Base-by-base conservation (phyloP, 1,140 invertebrate species). In the Cataglyphis hispanica region DNA sequence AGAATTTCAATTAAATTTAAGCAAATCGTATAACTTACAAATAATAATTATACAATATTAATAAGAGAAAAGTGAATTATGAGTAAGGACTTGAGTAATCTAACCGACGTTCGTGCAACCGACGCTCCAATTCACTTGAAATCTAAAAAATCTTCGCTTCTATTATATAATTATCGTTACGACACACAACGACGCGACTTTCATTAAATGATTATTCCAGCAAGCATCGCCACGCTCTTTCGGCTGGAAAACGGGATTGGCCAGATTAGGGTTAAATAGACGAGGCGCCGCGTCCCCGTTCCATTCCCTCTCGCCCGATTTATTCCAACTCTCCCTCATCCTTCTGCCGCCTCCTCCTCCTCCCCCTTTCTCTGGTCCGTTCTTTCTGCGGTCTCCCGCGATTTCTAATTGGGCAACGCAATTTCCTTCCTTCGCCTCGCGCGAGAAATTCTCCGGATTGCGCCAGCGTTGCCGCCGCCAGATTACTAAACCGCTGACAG, bases 391-490 rank as follows among this genome's bases (percentile, higher is more conserved):
- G 89, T 89, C 89, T 87, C 90, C 89, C 91, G 87, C 86, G 87
- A 88, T 88, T 93, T 94, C 91, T 93, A 93, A 92, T 93, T 92
- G 92, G 89, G 89, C 92, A 92, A 92, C 91, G 92, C 92, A 92
- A 93, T 93, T 93, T 93, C 92, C 92, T 93, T 93, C 92, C 89
- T 91, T 84, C 91, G 89, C 84, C 91, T 92, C 85, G 87, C 91
- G 86, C 86, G 91, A 91, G 91, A 91, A 92, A 92, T 92, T 91
- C 86, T 69, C 74, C 78, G 87, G 86, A 89, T 93, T 92, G 87
- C 92, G 91, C 84, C 87, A 89, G 56, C 83, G 53, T 66, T 69
- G 25, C 34, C 31, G 66, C 66, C 64, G 34, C 77, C 27, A 58
- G 56, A 86, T 89, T 89, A 86, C 87, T 86, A 85, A 89, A 88